Evolutionary conservation across 1,140 invertebrate genomes (phyloP).

Genomic region (Piezodorus guildinii): DNA sequence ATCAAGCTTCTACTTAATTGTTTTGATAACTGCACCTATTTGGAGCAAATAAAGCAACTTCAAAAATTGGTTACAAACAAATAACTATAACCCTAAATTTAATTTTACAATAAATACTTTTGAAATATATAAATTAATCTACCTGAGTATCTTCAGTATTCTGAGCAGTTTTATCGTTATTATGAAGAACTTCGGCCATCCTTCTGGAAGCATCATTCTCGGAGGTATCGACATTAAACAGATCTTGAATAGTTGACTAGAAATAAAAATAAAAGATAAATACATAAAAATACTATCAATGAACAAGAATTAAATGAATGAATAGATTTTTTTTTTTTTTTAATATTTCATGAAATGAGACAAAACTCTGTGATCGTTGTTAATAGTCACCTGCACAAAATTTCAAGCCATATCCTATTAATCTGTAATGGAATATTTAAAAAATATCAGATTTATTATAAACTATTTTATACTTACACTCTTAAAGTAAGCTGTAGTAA

Average conservation of each 20-base stretch:
- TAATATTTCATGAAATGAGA: neutral
- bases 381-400: no score
- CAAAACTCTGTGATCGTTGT: no score
- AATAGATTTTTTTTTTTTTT: neutral
- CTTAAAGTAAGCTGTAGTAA: constrained; percentile 96
- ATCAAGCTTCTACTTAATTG: no score
- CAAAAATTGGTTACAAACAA: no score
- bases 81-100: no score
- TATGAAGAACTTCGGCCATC: constrained; percentile 50
- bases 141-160: neutral
- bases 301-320: neutral
- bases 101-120: no score
- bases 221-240: constrained; percentile 67
- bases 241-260: constrained; percentile 80
- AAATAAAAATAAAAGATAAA: constrained; percentile 30
- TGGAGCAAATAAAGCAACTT: no score
- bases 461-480: constrained; percentile 54
- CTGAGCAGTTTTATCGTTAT: constrained; percentile 30
- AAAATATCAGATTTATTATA: no score
- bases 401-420: no score
- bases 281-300: neutral
- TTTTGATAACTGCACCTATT: no score
- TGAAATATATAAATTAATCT: no score
- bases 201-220: constrained; percentile 47
- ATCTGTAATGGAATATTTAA: no score